Evolutionary conservation across 2,888 invertebrate genomes (phyloP).

Genomic region (Spodoptera exigua): DNA sequence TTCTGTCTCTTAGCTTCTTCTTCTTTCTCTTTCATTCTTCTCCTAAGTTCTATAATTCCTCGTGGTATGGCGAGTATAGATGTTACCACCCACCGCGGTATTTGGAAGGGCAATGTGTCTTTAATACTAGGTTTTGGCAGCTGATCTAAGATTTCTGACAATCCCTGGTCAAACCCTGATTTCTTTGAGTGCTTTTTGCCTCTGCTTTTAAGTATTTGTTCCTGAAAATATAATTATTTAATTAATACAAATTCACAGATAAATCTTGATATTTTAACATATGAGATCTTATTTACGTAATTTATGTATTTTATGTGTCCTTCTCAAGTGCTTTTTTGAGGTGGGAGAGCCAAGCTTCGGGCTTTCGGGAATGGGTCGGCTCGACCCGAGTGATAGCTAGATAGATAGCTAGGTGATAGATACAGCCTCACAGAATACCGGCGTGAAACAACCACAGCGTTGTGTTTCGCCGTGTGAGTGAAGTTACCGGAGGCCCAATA

Average conservation of each 20-base stretch:
- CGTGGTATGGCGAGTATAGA: slow-evolving; percentile 91
- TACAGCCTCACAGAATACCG: no score
- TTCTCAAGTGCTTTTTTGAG: no score
- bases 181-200: slow-evolving; percentile 91
- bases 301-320: no score
- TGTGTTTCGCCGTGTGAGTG: no score
- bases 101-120: slow-evolving; percentile 95
- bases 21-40: slow-evolving; percentile 82
- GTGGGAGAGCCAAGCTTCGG: no score
- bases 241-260: background rate
- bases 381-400: no score
- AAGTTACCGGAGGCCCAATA: no score
- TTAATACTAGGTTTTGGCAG: slow-evolving; percentile 92
- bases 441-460: no score
- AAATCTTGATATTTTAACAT: no score
- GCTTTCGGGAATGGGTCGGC: no score
- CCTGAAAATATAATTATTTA: slow-evolving; percentile 78
- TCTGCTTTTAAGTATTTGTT: slow-evolving; percentile 92
- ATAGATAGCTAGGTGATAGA: no score
- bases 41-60: slow-evolving; percentile 71
- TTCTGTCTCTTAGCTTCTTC: slow-evolving; percentile 89
- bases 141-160: slow-evolving; percentile 91
- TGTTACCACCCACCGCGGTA: slow-evolving; percentile 91
- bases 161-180: slow-evolving; percentile 89
- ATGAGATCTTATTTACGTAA: no score